Evolutionary conservation across 2,888 invertebrate genomes (phyloP).

Genomic region (Chouioia cunea): DNA sequence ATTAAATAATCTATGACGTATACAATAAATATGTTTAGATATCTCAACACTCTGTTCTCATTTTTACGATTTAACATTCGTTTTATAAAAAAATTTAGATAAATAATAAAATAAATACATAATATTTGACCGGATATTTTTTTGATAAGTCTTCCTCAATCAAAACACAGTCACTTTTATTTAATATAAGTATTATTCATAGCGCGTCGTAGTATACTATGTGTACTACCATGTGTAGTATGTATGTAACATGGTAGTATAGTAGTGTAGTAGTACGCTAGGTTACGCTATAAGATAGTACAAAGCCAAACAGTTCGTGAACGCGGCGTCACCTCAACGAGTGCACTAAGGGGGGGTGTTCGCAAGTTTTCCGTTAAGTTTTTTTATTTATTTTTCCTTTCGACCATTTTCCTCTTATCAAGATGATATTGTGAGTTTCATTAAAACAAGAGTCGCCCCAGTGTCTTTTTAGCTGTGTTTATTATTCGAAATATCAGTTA

Average conservation of each 20-base stretch:
- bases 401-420: conserved; percentile 1
- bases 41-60: no score
- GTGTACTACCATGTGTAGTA: neutral
- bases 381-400: conserved; percentile 23
- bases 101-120: no score
- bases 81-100: no score
- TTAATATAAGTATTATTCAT: neutral
- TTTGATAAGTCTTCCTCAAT: neutral
- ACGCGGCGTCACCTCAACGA: conserved; percentile 40
- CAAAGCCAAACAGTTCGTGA: conserved; percentile 43
- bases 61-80: no score
- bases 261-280: neutral
- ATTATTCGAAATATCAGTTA: conserved; percentile 2
- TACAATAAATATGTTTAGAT: no score
- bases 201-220: neutral
- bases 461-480: conserved; percentile 23
- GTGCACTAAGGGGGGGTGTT: conserved; percentile 16
- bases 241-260: neutral
- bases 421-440: conserved; percentile 1
- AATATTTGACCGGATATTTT: no score
- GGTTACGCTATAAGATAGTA: conserved; percentile 23
- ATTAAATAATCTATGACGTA: no score
- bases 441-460: neutral
- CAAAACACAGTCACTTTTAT: neutral
- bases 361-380: conserved; percentile 15